Evolutionary conservation across 2,797 vertebrate genomes (phyloP), one percentile per base, ranked within the genome.

Genomic region (Odontamblyopus lacepedii): DNA sequence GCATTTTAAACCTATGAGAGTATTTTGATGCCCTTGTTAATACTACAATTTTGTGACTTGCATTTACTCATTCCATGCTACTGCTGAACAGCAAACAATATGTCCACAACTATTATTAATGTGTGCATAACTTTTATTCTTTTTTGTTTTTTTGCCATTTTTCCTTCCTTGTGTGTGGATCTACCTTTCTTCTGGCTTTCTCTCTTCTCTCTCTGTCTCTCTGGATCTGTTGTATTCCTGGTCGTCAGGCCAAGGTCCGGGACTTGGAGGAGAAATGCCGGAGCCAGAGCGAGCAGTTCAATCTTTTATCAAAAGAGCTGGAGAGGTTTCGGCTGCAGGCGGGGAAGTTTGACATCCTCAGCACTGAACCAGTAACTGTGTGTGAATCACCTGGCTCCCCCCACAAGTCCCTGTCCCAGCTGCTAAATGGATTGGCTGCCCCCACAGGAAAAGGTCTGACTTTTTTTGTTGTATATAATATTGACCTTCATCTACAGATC

Each of bases 221-320:
- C 26, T 30, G 44, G 48, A 19, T 66, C 64, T 66, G 6, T 71
- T 73, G 76, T 84, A 67, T 72, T 83, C 64, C 32, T 68, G 76
- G 4, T 74, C 76, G 41, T 71, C 90, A 99, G 98, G 95, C 95
- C 89, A 98, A 98, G 92, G 98, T 99, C n/a, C 94, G 95, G 2
- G 97, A 99, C 92, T 90, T 99, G 88, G 98, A 99, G 92, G 96
- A 97, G 84, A 97, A 97, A 96, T 99, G 98, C 81, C 95, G 97
- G 83, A 89, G 78, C 0, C 98, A 99, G 93, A 97, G 97, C 81
- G 97, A 99, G 86, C 98, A 99, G 89, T 99, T 98, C 94, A 95
- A 96, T 90, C 95, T 97, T 85, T 93, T 99, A 86, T 98, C 98
- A 6, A 94, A 95, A 90, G 97, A 98, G 89, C 94, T 99, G 92